phyloP scores from a whole-genome alignment of 2,113 vertebrate genomes.

The Myanophis thanlyinensis region DNA sequence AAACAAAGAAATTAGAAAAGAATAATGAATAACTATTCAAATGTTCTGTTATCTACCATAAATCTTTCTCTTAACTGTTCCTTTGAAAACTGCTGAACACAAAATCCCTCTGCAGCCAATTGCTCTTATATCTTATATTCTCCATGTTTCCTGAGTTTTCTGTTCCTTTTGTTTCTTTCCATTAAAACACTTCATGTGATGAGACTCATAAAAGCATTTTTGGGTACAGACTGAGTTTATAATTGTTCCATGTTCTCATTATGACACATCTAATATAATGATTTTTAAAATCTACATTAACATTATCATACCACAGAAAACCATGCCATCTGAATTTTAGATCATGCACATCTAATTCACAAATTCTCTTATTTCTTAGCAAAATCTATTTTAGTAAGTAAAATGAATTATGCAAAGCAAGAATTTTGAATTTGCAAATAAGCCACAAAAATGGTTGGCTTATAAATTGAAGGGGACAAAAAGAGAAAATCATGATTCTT shows the following conservation, averaged over 20 bases:
- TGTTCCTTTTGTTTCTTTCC: not conserved
- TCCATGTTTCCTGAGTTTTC: not conserved
- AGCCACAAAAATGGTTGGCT: not conserved
- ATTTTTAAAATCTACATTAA: not conserved
- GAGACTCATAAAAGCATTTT: not conserved
- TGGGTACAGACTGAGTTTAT: not conserved
- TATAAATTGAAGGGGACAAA: not conserved
- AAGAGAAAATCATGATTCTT: not conserved
- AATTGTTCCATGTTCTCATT: not conserved
- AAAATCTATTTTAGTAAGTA: not conserved
- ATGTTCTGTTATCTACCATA: not conserved
- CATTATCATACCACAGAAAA: not conserved
- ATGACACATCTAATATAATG: not conserved
- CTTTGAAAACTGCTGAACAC: not conserved
- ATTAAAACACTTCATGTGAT: not conserved
- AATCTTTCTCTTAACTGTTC: not conserved
- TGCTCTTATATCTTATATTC: not conserved
- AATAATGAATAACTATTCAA: not conserved
- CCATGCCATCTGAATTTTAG: not conserved
- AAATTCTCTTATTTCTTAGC: not conserved
- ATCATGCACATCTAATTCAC: not conserved
- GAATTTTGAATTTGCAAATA: not conserved
- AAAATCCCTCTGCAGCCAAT: not conserved
- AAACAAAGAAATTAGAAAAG: not conserved
- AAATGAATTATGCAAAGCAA: not conserved